These are phyloP conservation scores for Eristalis intricaria DNA, from an alignment of 2,888 invertebrate genomes.

Conservation along the genomic window DNA sequence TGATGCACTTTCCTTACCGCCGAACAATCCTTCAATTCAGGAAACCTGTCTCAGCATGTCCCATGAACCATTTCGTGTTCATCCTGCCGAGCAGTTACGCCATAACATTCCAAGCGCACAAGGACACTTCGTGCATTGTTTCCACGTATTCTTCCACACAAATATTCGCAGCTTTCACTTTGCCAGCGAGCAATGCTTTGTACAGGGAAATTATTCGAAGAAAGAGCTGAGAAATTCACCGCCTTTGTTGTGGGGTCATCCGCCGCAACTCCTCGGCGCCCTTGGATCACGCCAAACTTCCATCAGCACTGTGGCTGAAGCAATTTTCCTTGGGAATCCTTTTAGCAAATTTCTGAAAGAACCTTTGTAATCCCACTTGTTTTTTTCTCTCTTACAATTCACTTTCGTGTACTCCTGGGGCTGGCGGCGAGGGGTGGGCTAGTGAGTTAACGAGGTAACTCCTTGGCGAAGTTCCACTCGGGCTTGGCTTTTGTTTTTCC, in stretches of 20 bases:
- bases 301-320: not conserved
- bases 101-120: not conserved
- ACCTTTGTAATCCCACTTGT: constrained; percentile 61
- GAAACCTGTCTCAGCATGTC: not conserved
- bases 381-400: constrained; percentile 26
- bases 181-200: not conserved
- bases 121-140: not conserved
- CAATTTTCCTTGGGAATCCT: constrained; percentile 24
- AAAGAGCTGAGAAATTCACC: not conserved
- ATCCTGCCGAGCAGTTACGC: too few species aligned
- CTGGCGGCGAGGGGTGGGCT: not conserved
- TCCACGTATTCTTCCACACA: not conserved
- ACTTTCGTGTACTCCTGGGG: constrained; percentile 25
- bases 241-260: not conserved
- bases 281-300: not conserved
- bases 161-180: not conserved
- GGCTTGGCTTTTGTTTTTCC: constrained; percentile 26
- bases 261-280: not conserved
- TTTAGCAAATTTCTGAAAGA: constrained; percentile 46
- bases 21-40: not conserved
- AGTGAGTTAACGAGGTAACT: not conserved
- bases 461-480: constrained; percentile 26
- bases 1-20: not conserved
- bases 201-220: not conserved
- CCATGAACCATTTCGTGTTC: not conserved